Evolutionary conservation across 1,140 invertebrate species (phyloP).

Genomic region (Pissodes strobi): DNA sequence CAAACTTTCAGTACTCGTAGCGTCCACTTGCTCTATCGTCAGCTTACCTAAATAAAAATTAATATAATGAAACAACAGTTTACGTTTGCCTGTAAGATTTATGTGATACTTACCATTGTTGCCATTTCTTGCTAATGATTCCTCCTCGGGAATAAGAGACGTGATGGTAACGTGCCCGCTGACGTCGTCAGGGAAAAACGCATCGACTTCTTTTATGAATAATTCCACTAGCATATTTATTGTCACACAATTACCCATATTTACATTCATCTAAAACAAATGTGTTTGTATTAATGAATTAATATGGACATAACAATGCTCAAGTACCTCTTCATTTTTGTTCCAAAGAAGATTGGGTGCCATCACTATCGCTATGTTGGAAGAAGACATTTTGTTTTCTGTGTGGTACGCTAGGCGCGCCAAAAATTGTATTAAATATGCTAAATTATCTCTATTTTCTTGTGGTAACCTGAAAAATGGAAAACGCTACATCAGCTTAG

Average conservation of each 20-base stretch:
- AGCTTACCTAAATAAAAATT: too few species aligned
- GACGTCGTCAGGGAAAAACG: conserved; percentile 83
- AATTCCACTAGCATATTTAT: conserved; percentile 84
- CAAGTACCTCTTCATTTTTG: conserved; percentile 67
- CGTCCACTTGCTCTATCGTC: conserved; percentile 17
- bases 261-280: conserved; percentile 65
- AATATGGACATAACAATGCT: neutral
- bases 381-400: conserved; percentile 92
- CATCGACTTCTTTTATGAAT: conserved; percentile 83
- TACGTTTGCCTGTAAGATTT: neutral
- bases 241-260: conserved; percentile 81
- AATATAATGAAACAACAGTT: too few species aligned
- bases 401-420: conserved; percentile 79
- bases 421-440: conserved; percentile 93
- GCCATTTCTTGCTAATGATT: neutral
- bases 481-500: conserved; percentile 30
- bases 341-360: conserved; percentile 92
- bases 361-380: conserved; percentile 94
- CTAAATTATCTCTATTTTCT: conserved; percentile 84
- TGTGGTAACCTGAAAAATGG: too few species aligned
- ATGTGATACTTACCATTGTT: conserved; percentile 8
- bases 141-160: conserved; percentile 26
- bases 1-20: conserved; percentile 58
- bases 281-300: too few species aligned
- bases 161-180: conserved; percentile 55